Evolutionary conservation across 2,888 invertebrate genomes (phyloP), one percentile per base, ranked within the genome.

Genomic region (Euproctis similis): DNA sequence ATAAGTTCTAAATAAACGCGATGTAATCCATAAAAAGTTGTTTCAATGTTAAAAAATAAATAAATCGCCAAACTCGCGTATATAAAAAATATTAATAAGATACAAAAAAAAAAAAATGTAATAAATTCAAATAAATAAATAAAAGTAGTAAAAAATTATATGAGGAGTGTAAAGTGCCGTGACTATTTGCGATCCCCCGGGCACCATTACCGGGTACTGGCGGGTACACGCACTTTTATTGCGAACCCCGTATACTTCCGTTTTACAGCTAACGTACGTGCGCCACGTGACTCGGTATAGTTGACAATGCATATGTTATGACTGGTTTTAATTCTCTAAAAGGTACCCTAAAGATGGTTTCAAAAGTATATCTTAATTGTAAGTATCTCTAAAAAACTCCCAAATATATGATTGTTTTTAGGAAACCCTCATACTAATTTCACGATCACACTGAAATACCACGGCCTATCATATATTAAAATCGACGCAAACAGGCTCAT

Each of bases 61-160:
- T 32, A 40, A 50, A 39, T 46, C 17, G 30, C 30, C 26, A 12
- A 32, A n/a, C n/a, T n/a, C 30, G 25, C 24, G 24, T 21, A 38
- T 34, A 46, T 37, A 42, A 49, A 46, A 34, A n/a, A n/a, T n/a
- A n/a, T n/a, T n/a, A n/a, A 19, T 45, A 35, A 47, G 36, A 34
- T 38, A n/a, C n/a, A n/a, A 32, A 45, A 44, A 42, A 31, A 43
- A 39, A 52, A 39, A 48, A 46, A 32, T 28, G 37, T 36, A 34
- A 52, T 48, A 52, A 48, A 52, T 50, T 46, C 43, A 41, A 48
- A 52, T 38, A 52, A 48, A 52, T 38, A 52, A 48, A 39, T 48
- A 42, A 37, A 29, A 34, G 43, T 34, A 37, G 46, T 50, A 52
- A 52, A 50, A n/a, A 46, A 36, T 52, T 50, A 50, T 52, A 50